Percentiles rank a stretch among this genome's conserved stretches.
phyloP scores from a whole-genome alignment of 1,140 invertebrate genomes.

The Drosophila subobscura region DNA sequence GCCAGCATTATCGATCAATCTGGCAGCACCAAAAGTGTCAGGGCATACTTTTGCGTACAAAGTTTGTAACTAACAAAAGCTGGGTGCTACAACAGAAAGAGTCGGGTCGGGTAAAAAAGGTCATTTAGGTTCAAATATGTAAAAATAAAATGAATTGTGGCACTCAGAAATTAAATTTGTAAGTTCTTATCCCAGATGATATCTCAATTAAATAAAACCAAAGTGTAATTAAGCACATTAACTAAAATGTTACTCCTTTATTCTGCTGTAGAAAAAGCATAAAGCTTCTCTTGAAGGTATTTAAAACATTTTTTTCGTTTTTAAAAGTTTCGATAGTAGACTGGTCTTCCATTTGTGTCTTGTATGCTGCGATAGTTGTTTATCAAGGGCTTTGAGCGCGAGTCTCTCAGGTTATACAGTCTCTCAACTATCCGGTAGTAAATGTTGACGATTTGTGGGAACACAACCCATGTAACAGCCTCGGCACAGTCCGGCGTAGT shows the following conservation, averaged over 20 bases:
- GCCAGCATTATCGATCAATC: neutral
- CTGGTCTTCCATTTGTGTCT: slow-evolving; percentile 85
- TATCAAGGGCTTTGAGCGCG: slow-evolving; percentile 29
- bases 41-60: neutral
- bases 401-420: slow-evolving; percentile 55
- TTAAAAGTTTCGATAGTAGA: slow-evolving; percentile 84
- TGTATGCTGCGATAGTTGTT: slow-evolving; percentile 67
- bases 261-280: too few relatives aligned
- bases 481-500: slow-evolving; percentile 86
- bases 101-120: neutral
- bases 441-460: slow-evolving; percentile 43
- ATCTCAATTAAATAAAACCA: neutral
- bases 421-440: slow-evolving; percentile 49
- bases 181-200: slow-evolving; percentile 20
- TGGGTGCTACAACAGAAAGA: slow-evolving; percentile 1
- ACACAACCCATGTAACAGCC: slow-evolving; percentile 72
- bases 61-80: neutral
- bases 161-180: neutral
- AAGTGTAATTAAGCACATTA: slow-evolving; percentile 10
- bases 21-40: neutral
- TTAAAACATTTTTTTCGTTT: neutral
- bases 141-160: neutral
- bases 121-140: too few relatives aligned
- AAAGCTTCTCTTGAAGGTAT: too few relatives aligned
- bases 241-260: neutral